Evolutionary conservation across 2,113 vertebrate genomes (phyloP).

Genomic region (Formicarius rufipectus): DNA sequence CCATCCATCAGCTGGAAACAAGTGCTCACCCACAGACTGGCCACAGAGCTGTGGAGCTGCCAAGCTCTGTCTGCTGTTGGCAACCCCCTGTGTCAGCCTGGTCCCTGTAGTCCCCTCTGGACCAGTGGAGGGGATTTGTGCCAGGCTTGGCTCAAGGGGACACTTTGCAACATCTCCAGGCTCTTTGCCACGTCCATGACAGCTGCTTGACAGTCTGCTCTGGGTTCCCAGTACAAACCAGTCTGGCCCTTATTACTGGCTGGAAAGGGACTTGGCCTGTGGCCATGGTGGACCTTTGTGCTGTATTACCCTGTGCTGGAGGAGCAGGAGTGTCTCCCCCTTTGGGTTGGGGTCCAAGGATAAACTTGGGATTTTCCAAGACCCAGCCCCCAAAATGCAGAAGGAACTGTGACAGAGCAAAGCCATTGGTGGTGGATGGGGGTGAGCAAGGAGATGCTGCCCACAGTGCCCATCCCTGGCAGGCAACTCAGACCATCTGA

Average conservation of each 20-base stretch:
- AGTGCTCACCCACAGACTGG: not conserved
- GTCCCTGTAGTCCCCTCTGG: not conserved
- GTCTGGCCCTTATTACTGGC: not conserved
- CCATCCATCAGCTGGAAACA: not conserved
- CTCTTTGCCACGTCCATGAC: not conserved
- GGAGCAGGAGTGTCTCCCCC: not conserved
- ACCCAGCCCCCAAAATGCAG: not conserved
- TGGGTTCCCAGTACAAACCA: not conserved
- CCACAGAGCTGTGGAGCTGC: not conserved
- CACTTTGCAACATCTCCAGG: not conserved
- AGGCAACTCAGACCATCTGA: not conserved
- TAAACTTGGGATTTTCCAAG: not conserved
- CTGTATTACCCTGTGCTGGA: not conserved
- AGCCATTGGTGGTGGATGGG: not conserved
- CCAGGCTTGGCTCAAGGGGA: not conserved
- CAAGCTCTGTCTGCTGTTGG: not conserved
- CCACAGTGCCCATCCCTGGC: not conserved
- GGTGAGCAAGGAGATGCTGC: not conserved
- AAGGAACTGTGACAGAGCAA: not conserved
- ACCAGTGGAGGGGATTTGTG: not conserved
- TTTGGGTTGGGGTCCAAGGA: not conserved
- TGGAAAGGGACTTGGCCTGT: not conserved
- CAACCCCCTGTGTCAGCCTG: not conserved
- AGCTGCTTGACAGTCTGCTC: not conserved
- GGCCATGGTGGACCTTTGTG: not conserved